Percentiles rank a stretch among this genome's conserved stretches.
These are phyloP conservation scores for Alethe castanea DNA, from an alignment of 2,113 vertebrate genomes.

Conservation along the genomic window DNA sequence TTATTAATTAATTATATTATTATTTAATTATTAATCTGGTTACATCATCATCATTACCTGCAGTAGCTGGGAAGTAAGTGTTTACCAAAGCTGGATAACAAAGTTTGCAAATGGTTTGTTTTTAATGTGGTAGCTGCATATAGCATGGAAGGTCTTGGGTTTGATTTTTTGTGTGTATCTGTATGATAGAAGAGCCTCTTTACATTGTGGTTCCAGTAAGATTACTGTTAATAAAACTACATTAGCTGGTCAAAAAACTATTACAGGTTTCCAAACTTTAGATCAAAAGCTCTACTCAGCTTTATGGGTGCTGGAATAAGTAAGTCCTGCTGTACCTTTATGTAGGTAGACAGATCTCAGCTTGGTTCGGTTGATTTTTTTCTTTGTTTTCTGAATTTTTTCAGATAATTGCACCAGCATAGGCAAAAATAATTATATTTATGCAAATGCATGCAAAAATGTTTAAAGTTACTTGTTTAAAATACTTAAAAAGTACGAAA, in stretches of 20 bases:
- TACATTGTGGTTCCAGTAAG: background rate
- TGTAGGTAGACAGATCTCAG: background rate
- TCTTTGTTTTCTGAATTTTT: background rate
- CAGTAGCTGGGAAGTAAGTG: background rate
- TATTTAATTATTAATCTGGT: background rate
- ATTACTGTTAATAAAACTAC: background rate
- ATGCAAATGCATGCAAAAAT: background rate
- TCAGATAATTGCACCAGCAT: background rate
- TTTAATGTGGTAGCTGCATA: background rate
- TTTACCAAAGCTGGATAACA: background rate
- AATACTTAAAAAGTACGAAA: background rate
- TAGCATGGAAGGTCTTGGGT: background rate
- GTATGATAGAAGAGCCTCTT: background rate
- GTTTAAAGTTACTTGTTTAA: background rate
- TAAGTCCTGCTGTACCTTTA: background rate
- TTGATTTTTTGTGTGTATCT: background rate
- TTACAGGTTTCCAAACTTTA: background rate
- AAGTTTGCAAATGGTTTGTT: background rate
- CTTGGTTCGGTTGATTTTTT: background rate
- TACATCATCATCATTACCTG: background rate
- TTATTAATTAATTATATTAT: too few relatives aligned
- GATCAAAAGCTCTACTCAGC: background rate
- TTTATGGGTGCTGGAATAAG: background rate
- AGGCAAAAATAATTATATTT: background rate
- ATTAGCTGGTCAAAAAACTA: background rate